A percentile compares a stretch with the other conserved stretches of the same genome.
These are phyloP conservation scores for Cyclura pinguis DNA, from an alignment of 2,797 vertebrate species.

Conservation along the genomic window DNA sequence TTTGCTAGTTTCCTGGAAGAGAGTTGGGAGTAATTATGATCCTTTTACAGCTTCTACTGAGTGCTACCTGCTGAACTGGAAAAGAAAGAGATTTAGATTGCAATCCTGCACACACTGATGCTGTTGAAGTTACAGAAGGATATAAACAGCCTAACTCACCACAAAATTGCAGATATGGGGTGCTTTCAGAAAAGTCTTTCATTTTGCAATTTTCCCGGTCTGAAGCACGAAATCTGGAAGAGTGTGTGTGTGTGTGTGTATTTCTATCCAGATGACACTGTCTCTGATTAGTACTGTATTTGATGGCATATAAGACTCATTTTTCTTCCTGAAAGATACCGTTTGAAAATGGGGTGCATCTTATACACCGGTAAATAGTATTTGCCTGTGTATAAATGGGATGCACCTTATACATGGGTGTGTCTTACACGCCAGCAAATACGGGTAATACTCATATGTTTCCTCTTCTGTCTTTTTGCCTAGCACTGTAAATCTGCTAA, in stretches of 20 bases:
- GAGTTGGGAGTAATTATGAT: not conserved
- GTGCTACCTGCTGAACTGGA: not conserved
- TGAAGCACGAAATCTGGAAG: not conserved
- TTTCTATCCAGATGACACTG: not conserved
- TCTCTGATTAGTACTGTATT: not conserved
- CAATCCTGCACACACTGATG: not conserved
- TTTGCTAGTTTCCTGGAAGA: slow-evolving; percentile 88
- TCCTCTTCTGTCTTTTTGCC: not conserved
- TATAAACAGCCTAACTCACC: not conserved
- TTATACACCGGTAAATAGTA: no score
- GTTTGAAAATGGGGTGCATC: no score
- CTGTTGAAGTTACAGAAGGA: not conserved
- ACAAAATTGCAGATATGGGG: not conserved
- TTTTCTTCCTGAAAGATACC: no score
- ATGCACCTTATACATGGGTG: no score
- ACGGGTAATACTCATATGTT: not conserved
- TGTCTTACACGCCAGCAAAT: no score
- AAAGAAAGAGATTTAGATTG: no score
- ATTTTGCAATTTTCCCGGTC: not conserved
- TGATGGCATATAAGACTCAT: no score
- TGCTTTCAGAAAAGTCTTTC: not conserved
- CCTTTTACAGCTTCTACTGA: not conserved
- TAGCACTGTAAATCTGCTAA: not conserved
- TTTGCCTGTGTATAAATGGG: no score
- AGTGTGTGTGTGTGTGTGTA: no score